Conservation (phyloP, 2,888 invertebrate genomes). For the Glyphotaelius pellucidus region DNA sequence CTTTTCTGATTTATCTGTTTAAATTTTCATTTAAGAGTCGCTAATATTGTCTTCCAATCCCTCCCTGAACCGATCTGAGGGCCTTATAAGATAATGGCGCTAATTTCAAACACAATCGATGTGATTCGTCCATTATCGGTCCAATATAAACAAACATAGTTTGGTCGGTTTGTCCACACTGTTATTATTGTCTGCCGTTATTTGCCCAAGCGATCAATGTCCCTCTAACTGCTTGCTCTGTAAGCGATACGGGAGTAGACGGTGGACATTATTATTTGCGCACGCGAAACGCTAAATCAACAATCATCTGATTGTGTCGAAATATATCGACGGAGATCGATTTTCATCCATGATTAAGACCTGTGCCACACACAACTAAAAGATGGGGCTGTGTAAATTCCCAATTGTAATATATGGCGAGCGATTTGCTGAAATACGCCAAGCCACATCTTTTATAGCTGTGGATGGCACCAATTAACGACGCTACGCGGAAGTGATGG, state of each 20-base stretch:
- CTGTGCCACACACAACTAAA: too few relatives aligned
- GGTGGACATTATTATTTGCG: constrained; percentile 31
- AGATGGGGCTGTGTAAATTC: too few relatives aligned
- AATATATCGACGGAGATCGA: not conserved
- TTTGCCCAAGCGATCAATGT: constrained; percentile 29
- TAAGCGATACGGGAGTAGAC: not conserved
- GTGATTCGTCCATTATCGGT: constrained; percentile 49
- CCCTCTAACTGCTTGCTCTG: constrained; percentile 29
- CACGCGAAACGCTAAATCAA: constrained; percentile 16
- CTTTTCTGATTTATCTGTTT: too few relatives aligned
- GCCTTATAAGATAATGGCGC: constrained; percentile 27
- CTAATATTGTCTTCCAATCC: not conserved
- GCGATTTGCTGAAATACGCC: too few relatives aligned
- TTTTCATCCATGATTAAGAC: not conserved
- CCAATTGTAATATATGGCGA: too few relatives aligned
- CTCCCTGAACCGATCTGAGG: not conserved
- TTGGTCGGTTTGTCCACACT: not conserved
- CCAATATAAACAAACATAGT: constrained; percentile 15
- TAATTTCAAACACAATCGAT: constrained; percentile 46
- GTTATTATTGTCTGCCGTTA: constrained; percentile 4
- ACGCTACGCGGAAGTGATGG: not conserved
- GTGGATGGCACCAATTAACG: constrained; percentile 4
- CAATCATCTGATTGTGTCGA: constrained; percentile 21
- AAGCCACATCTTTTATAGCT: too few relatives aligned
- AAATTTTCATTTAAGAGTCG: too few relatives aligned